phyloP scores from a whole-genome alignment of 2,797 vertebrate genomes.

The Arremon brunneinucha region DNA sequence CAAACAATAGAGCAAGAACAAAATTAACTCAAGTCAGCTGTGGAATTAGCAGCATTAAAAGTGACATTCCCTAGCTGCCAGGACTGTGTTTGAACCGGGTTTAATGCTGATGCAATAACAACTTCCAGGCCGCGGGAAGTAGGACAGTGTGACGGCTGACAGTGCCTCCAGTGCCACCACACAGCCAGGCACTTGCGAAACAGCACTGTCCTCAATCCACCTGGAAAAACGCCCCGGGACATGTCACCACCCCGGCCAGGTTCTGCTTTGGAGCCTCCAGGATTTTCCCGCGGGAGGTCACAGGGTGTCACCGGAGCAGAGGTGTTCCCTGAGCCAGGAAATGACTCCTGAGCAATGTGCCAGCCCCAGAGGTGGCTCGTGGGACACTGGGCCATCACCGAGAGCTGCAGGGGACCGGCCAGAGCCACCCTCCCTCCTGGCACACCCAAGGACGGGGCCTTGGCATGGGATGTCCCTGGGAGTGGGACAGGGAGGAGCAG shows the following conservation, averaged over 20 bases:
- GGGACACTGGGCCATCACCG: background rate
- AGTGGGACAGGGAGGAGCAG: background rate
- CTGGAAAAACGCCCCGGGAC: background rate
- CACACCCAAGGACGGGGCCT: background rate
- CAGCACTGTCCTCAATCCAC: background rate
- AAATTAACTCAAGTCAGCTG: constrained; percentile 10
- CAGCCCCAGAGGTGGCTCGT: background rate
- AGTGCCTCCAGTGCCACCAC: background rate
- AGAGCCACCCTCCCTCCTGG: background rate
- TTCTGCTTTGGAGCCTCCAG: background rate
- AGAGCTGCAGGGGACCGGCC: background rate
- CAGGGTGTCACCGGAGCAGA: background rate
- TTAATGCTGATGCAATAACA: constrained; percentile 56
- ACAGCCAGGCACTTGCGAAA: background rate
- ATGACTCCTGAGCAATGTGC: background rate
- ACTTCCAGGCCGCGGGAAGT: constrained; percentile 60
- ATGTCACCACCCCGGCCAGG: fast-evolving
- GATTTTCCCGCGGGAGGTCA: background rate
- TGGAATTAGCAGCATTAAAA: constrained; percentile 13
- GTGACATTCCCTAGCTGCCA: constrained; percentile 10
- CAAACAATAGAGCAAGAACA: background rate
- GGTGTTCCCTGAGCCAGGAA: background rate
- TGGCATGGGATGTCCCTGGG: background rate
- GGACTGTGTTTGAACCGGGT: background rate
- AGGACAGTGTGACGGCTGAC: constrained; percentile 39